Base-by-base conservation (phyloP, 2,888 invertebrate species). In the Machimus rusticus region DNA sequence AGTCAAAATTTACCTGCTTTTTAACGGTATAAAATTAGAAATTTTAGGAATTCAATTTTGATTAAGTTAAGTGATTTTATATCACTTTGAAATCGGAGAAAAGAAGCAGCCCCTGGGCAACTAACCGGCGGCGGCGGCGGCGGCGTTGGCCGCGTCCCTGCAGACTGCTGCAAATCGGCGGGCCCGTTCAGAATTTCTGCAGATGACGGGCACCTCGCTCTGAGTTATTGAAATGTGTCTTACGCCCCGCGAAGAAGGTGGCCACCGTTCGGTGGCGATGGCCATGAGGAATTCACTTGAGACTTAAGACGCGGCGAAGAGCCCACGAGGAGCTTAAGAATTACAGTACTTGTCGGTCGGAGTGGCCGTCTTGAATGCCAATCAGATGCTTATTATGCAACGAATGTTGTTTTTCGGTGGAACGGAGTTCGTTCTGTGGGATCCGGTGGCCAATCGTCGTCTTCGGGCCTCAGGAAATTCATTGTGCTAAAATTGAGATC, bases 361-460 rank as follows among this genome's bases (percentile, higher is more conserved):
- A 88, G 88, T 89, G 89, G 89, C 88, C 87, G 81, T 89, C 89
- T 89, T 90, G 89, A 89, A 89, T 89, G 89, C 87, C 89, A 89
- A 89, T 87, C 88, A 90, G 90, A 90, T 91, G 91, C 90, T 92
- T 91, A 91, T 91, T 92, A 92, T 92, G 92, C 92, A 91, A 91
- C 90, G 88, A 90, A 89, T 92, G 91, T 92, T 82, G 39, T 37
- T 74, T 85, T 85, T 85, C 74, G 74, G 74, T 39, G 43, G 85
- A 85, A 85, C 34, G 66, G 28, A 74, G 43, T 39, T 51, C 43
- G 66, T 85, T 74, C 66, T 84, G 46, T 76, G 77, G 74, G 51
- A 74, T 34, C 55, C 31, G 46, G 78, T 86, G 86, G 39, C 43
- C 78, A 79, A 79, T 77, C 37, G 86, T 79, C 55, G n/a, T 78